Base-by-base conservation (phyloP, 2,113 vertebrate genomes). In the Plectropomus leopardus region DNA sequence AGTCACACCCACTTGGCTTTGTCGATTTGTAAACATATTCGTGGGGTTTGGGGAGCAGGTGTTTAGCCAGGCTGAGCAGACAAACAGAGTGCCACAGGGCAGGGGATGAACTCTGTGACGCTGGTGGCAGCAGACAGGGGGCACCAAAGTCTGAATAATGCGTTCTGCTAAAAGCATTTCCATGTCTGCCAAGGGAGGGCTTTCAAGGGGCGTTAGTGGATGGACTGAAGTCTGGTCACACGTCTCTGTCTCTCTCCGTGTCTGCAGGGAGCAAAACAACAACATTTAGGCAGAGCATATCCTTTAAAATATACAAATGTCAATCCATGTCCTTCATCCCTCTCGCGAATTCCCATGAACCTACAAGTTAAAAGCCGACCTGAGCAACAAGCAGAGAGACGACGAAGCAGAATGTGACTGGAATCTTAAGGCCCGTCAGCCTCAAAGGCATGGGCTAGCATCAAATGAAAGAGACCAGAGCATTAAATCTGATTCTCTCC, bases 21-120 rank as follows among this genome's bases (percentile, higher is more conserved):
- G 86, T 60, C 57, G 59, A 89, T 87, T 91, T 88, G 84, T 89
- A 84, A 88, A 83, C 85, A 90, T 81, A 66, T 86, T 86, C 32
- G 14, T 26, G 71, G 67, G 65, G 48, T 40, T 65, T 72, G 13
- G 85, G 67, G 76, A 87, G 71, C 4, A 55, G 65, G 69, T 40
- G 44, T 70, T 60, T 51, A 72, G 55, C 57, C 58, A 51, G 64
- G 16, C 24, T 57, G 76, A 74, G 63, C 72, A 80, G 69, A 82
- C 40, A 66, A 51, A 76, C 61, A 63, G 42, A 72, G 60, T 0
- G 34, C 68, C 40, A 34, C 4, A 45, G 63, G 85, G 53, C 63
- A 58, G 54, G 40, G 26, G 24, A 76, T 72, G 59, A 78, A 59
- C 28, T 36, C 7, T 48, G 70, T 24, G 36, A 42, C 66, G 5